phyloP scores from a whole-genome alignment of 2,888 invertebrate genomes.

The Falcaria lacertinaria region DNA sequence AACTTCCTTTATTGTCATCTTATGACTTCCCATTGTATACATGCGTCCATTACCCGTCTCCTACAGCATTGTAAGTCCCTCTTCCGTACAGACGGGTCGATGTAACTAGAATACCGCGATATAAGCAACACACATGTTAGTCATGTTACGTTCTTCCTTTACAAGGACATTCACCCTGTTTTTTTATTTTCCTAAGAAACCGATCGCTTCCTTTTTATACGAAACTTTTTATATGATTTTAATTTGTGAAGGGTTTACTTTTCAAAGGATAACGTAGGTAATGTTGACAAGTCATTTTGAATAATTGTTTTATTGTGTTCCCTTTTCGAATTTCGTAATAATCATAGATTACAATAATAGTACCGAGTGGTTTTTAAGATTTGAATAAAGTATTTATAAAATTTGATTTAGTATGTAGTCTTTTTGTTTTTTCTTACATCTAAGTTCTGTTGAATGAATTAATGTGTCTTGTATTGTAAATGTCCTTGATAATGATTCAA shows the following conservation, averaged over 20 bases:
- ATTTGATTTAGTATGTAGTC: too few relatives aligned
- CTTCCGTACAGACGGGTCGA: conserved; percentile 11
- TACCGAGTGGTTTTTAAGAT: too few relatives aligned
- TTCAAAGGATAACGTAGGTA: conserved; percentile 28
- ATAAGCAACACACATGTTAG: conserved; percentile 16
- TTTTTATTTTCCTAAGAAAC: conserved; percentile 53
- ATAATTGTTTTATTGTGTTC: conserved; percentile 45
- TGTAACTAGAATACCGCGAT: conserved; percentile 28
- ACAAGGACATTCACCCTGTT: conserved; percentile 66
- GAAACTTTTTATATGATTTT: conserved; percentile 55
- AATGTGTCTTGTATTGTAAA: too few relatives aligned
- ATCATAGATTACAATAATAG: too few relatives aligned
- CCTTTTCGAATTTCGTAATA: background rate
- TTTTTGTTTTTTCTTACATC: too few relatives aligned
- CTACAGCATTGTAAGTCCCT: background rate
- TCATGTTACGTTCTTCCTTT: conserved; percentile 34
- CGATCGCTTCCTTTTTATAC: conserved; percentile 54
- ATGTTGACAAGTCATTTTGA: conserved; percentile 63
- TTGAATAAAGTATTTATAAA: too few relatives aligned
- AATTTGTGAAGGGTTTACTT: conserved; percentile 55
- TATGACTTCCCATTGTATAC: background rate
- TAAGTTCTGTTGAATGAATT: too few relatives aligned
- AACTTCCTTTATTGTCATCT: conserved; percentile 30
- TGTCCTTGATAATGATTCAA: too few relatives aligned
- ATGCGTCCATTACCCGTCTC: background rate